Evolutionary conservation across 2,888 invertebrate species (phyloP), one percentile per base, ranked within the genome.

Genomic region (Cryptus viduatorius): DNA sequence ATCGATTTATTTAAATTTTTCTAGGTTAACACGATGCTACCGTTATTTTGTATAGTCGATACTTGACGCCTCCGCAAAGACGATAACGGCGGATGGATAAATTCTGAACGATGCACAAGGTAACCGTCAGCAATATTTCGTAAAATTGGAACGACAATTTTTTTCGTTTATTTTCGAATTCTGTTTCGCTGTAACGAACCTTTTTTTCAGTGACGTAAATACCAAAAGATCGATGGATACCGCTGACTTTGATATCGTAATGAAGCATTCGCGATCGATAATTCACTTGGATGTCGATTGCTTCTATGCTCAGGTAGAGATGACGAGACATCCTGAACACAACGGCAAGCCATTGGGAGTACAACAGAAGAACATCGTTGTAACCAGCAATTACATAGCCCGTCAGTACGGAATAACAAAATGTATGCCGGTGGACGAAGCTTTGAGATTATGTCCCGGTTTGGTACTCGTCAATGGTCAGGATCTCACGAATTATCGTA

Each of bases 221-320:
- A 37, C 37, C 37, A 19, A 56, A 1, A 56, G 19, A 61, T 46
- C 53, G 87, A 93, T 93, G 93, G 93, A 93, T 90, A 91, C 89
- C 88, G 89, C 87, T 79, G 91, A 91, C 24, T 91, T 90, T 79
- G 90, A 92, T 82, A 72, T 87, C 29, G 87, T 87, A 53, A 88
- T 90, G 81, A 89, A 88, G 76, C 97, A 97, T 93, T 94, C 95
- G 76, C 95, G 95, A 90, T 96, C 96, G 85, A 96, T 98, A 88
- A 95, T 98, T 90, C 97, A 97, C 92, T 94, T 98, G 89, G 97
- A 98, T 92, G 95, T 97, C 92, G 97, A 98, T 93, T 97, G 96
- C 93, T 98, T 97, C 94, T 98, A 97, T 94, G 97, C 97, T 83
- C 97, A 98, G 95, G 97, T 98, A 87, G 97, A 98, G 94, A 97